A percentile compares a stretch with the other conserved stretches of the same genome.
These are phyloP conservation scores for Xyrauchen texanus DNA, from an alignment of 2,113 vertebrate genomes.

Conservation along the genomic window DNA sequence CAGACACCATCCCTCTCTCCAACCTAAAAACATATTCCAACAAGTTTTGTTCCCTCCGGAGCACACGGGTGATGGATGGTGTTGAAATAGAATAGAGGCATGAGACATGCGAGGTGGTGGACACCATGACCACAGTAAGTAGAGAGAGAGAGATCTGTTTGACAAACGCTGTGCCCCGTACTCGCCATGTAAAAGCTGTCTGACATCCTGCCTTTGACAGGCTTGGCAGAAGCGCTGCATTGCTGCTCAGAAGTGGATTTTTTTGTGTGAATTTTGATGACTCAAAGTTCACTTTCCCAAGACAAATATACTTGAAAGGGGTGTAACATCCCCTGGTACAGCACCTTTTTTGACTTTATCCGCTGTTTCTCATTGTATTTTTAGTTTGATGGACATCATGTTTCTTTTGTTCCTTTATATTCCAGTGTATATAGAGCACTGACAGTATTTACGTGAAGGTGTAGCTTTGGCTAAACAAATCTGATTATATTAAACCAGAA, in stretches of 20 bases:
- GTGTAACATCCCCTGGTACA: not conserved
- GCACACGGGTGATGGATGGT: constrained; percentile 62
- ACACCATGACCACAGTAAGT: constrained; percentile 59
- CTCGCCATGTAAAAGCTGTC: constrained; percentile 58
- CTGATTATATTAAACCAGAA: constrained; percentile 16
- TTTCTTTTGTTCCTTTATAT: constrained; percentile 16
- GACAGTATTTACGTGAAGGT: constrained; percentile 13
- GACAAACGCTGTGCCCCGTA: constrained; percentile 65
- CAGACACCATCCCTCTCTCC: not conserved
- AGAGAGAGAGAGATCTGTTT: constrained; percentile 57
- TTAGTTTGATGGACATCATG: not conserved
- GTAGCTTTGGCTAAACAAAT: not conserved
- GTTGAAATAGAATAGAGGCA: constrained; percentile 44
- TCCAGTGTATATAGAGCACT: not conserved
- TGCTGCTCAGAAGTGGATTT: constrained; percentile 45
- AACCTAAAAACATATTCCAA: constrained; percentile 2
- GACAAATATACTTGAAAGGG: constrained; percentile 50
- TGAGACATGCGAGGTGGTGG: constrained; percentile 59
- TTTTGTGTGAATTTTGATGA: constrained; percentile 51
- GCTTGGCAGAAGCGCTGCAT: constrained; percentile 57
- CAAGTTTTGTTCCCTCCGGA: constrained; percentile 78
- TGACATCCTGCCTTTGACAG: constrained; percentile 66
- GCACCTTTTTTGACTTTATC: constrained; percentile 36
- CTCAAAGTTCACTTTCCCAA: constrained; percentile 41
- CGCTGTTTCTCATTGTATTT: constrained; percentile 5